Evolutionary conservation across 2,113 vertebrate species (phyloP), one percentile per base, ranked within the genome.

Genomic region (Muntiacus muntjak): DNA sequence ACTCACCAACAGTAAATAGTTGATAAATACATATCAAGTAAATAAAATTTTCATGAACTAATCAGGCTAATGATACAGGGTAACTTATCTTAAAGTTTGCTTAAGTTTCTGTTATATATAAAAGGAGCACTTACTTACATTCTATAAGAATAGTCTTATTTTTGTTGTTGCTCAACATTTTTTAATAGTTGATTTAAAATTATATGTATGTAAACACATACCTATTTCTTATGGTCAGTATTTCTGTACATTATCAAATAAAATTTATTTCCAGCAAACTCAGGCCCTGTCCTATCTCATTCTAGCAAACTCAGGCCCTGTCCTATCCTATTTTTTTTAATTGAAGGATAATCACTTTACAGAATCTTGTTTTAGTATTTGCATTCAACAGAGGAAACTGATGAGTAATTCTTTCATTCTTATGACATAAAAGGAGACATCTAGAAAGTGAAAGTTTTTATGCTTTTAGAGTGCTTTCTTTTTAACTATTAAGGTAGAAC

Each of bases 41-140:
- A 83, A 87, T 79, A 55, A 95, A 57, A 57, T 94, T 87, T 96
- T 89, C n/a, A 88, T 81, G 13, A 97, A 57, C 88, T 88, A 54
- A 67, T 90, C 23, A 88, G 30, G 50, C 62, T 97, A 25, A 45
- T 83, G 47, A 83, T 76, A 33, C 54, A 52, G 87, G 71, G 19
- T 78, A 55, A 87, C 90, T 26, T 40, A 92, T 45, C 15, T 89
- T 91, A 94, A 21, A 67, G 85, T 90, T 92, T 92, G 28, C 33
- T 92, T 87, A 71, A 94, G 50, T 54, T 97, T 93, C 82, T 78
- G 3, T 91, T 47, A 33, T 8, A 74, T 91, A 92, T 84, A 86
- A 87, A 82, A 89, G 40, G 79, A 81, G 79, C 40, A 89, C 43
- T 43, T 96, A 52, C 58, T 92, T 89, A 76, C 3, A 47, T 78